Percentiles rank a stretch among this genome's conserved stretches.
These are phyloP conservation scores for Nothobranchius kuhntae DNA, from an alignment of 2,113 vertebrate genomes.

Conservation along the genomic window DNA sequence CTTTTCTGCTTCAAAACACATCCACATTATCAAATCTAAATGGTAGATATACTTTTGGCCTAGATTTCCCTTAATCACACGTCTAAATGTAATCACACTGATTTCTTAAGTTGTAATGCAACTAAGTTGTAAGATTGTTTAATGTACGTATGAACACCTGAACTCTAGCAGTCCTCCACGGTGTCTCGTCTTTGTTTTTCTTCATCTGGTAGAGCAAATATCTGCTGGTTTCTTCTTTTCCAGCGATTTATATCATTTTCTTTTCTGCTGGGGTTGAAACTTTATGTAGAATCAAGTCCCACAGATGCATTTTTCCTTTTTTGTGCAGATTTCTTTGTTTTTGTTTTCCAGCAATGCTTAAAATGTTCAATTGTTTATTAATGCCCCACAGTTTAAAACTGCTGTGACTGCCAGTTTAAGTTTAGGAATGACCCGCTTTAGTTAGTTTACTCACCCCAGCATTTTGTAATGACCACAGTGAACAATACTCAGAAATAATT, in stretches of 20 bases:
- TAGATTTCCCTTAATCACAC: not conserved
- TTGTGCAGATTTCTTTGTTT: not conserved
- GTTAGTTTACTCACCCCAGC: not conserved
- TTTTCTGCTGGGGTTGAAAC: conserved; percentile 18
- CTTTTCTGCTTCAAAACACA: not conserved
- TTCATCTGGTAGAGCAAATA: conserved; percentile 37
- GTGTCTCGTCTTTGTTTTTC: conserved; percentile 35
- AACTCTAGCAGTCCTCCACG: conserved; percentile 20
- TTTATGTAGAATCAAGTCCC: not conserved
- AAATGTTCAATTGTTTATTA: not conserved
- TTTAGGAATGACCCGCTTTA: not conserved
- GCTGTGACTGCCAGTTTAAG: not conserved
- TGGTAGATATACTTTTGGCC: not conserved
- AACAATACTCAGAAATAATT: not conserved
- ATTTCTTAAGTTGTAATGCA: conserved; percentile 20
- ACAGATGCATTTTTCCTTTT: not conserved
- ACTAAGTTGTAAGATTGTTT: conserved; percentile 31
- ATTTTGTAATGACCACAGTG: not conserved
- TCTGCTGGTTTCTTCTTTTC: conserved; percentile 11
- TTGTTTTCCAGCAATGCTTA: not conserved
- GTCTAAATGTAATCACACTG: conserved; percentile 19
- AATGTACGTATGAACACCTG: conserved; percentile 41
- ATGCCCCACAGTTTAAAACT: not conserved
- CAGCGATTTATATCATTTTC: conserved; percentile 18
- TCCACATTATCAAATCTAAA: not conserved